Conservation (phyloP, 2,797 vertebrate genomes). For the Hippoglossus hippoglossus region DNA sequence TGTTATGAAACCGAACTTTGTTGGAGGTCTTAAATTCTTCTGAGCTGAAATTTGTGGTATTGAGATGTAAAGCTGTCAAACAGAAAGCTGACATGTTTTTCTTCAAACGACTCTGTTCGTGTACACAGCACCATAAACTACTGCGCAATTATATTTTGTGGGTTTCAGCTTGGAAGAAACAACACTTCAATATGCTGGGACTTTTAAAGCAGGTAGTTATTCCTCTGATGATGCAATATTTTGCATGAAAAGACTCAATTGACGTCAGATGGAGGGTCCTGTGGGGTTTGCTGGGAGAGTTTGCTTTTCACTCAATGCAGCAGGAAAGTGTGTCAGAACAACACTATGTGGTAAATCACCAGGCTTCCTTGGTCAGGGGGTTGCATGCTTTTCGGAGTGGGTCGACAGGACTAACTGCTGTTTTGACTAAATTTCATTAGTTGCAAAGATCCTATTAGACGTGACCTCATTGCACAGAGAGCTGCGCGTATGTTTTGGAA, state of each 20-base stretch:
- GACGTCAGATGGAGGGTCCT: constrained; percentile 37
- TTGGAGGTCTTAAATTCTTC: constrained; percentile 61
- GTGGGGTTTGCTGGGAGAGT: neutral
- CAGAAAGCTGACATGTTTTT: constrained; percentile 57
- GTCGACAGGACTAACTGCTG: constrained; percentile 61
- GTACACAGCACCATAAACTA: constrained; percentile 31
- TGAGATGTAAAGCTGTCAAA: constrained; percentile 60
- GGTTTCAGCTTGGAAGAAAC: constrained; percentile 25
- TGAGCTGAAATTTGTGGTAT: constrained; percentile 47
- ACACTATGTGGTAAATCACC: constrained; percentile 35
- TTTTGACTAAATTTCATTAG: constrained; percentile 59
- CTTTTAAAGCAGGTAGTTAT: constrained; percentile 28
- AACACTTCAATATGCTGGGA: neutral
- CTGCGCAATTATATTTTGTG: constrained; percentile 23
- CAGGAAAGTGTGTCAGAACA: constrained; percentile 56
- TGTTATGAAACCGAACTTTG: constrained; percentile 43
- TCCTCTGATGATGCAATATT: constrained; percentile 8
- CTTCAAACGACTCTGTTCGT: constrained; percentile 22
- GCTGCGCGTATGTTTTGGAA: constrained; percentile 32
- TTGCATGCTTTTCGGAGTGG: constrained; percentile 36
- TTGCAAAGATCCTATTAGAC: constrained; percentile 49
- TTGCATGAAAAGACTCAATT: constrained; percentile 34
- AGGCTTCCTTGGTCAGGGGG: constrained; percentile 12
- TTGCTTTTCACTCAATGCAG: constrained; percentile 23
- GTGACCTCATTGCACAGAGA: constrained; percentile 54